Conservation (phyloP, 2,797 vertebrate species). For the Dendrocincla fuliginosa region DNA sequence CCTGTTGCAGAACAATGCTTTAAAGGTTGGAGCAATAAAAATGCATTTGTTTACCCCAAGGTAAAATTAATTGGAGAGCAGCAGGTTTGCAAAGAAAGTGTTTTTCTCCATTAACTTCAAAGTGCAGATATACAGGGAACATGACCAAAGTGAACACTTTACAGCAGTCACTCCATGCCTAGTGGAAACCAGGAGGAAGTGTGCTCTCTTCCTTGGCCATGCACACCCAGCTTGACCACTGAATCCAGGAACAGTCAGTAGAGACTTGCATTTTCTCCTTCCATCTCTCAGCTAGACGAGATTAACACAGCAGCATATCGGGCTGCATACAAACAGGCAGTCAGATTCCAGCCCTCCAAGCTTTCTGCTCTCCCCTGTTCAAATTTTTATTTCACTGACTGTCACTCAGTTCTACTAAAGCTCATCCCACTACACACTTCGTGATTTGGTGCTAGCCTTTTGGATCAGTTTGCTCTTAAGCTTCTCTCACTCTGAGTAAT, state of each 20-base stretch:
- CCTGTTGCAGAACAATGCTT: not conserved
- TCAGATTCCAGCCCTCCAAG: not conserved
- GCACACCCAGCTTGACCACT: not conserved
- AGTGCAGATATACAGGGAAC: not conserved
- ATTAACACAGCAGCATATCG: not conserved
- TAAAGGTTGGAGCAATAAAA: not conserved
- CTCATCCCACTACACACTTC: not conserved
- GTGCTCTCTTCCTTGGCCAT: not conserved
- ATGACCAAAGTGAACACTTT: not conserved
- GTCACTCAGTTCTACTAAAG: not conserved
- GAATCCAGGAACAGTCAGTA: not conserved
- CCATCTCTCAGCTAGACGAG: not conserved
- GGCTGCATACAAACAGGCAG: not conserved
- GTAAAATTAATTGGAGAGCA: not conserved
- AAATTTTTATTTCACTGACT: not conserved
- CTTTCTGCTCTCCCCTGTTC: not conserved
- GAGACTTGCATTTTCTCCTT: not conserved
- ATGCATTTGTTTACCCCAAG: not conserved
- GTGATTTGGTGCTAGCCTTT: not conserved
- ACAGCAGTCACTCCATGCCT: not conserved
- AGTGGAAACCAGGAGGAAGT: not conserved
- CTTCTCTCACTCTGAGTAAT: conserved; percentile 3
- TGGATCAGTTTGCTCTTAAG: conserved; percentile 39
- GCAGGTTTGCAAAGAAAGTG: not conserved
- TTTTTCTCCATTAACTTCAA: not conserved